These are phyloP conservation scores for Camelus dromedarius DNA, from an alignment of 2,113 vertebrate species.

Conservation along the genomic window DNA sequence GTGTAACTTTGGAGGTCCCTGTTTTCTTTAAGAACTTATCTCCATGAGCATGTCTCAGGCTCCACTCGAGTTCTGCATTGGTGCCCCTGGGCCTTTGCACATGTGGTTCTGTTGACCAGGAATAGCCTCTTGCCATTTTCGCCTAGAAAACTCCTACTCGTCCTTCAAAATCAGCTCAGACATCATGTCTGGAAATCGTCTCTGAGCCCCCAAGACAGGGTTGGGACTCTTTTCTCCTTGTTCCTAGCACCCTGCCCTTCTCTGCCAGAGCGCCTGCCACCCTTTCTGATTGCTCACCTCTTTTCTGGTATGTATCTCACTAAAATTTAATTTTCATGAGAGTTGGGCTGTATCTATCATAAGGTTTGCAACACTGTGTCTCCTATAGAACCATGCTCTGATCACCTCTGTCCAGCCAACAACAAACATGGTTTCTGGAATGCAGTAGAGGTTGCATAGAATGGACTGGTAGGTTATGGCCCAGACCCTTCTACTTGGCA, in stretches of 20 bases:
- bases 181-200: not conserved
- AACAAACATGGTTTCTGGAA: not conserved
- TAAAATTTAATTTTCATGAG: not conserved
- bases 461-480: fast-evolving
- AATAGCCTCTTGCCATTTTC: fast-evolving
- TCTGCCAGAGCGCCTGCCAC: fast-evolving
- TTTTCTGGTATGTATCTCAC: not conserved
- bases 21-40: not conserved
- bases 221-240: fast-evolving
- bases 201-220: too few relatives aligned
- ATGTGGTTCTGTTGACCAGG: fast-evolving
- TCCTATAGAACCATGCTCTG: fast-evolving
- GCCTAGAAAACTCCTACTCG: not conserved
- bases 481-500: not conserved
- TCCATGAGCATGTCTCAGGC: fast-evolving
- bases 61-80: fast-evolving
- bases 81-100: not conserved
- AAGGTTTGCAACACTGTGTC: fast-evolving
- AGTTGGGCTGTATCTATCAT: not conserved
- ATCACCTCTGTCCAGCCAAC: not conserved
- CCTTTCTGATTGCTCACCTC: fast-evolving
- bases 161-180: not conserved
- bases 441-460: fast-evolving
- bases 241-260: fast-evolving
- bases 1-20: fast-evolving